Percentiles rank a stretch among this genome's conserved stretches.
Evolutionary conservation across 2,797 vertebrate genomes (phyloP).

Genomic region (Myotis planiceps): DNA sequence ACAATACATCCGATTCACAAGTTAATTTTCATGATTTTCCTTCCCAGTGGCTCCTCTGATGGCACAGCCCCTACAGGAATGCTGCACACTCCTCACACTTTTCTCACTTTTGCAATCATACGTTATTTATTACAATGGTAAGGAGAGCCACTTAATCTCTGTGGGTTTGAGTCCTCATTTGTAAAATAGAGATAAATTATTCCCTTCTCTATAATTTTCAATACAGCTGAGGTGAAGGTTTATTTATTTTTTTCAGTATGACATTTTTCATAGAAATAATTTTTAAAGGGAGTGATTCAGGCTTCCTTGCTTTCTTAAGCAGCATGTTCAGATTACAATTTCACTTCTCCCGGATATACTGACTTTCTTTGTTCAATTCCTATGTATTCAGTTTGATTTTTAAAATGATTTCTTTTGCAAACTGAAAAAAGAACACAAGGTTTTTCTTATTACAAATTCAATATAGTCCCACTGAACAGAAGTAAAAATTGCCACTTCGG

Average conservation of each 20-base stretch:
- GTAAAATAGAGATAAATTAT: not conserved
- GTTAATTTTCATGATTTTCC: not conserved
- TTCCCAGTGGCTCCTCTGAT: not conserved
- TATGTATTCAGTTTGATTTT: slow-evolving; percentile 22
- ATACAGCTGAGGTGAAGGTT: not conserved
- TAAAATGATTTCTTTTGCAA: slow-evolving; percentile 42
- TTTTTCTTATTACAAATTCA: slow-evolving; percentile 39
- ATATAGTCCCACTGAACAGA: not conserved
- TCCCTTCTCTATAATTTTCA: not conserved
- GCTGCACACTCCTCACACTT: not conserved
- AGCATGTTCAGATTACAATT: not conserved
- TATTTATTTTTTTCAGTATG: not conserved
- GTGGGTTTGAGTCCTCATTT: not conserved
- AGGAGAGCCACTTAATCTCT: not conserved
- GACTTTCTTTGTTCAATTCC: slow-evolving; percentile 49
- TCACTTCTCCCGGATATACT: not conserved
- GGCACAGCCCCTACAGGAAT: not conserved
- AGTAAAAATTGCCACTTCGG: slow-evolving; percentile 38
- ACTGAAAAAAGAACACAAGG: not conserved
- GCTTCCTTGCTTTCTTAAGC: not conserved
- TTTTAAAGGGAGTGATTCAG: slow-evolving; percentile 27
- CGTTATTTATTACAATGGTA: not conserved
- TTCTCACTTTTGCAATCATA: not conserved
- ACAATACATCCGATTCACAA: not conserved
- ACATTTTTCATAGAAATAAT: slow-evolving; percentile 35